phyloP scores from a whole-genome alignment of 2,113 vertebrate genomes.

The Myotis brandtii region DNA sequence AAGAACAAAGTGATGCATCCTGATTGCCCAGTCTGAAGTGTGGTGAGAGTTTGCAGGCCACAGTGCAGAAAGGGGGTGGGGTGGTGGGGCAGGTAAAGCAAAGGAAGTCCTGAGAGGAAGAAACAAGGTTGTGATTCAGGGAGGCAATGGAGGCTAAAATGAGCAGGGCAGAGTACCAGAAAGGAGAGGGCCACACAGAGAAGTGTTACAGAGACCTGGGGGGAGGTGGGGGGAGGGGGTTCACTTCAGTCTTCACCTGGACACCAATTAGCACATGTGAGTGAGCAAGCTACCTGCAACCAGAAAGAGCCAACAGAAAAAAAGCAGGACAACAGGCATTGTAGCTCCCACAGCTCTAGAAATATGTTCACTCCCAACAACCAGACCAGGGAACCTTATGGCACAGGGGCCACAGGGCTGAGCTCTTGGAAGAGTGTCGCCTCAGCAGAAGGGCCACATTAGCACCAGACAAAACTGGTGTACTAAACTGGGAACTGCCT shows the following conservation, averaged over 20 bases:
- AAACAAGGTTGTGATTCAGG: neutral
- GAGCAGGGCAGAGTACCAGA: neutral
- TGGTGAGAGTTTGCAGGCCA: neutral
- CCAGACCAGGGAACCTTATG: neutral
- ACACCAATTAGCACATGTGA: neutral
- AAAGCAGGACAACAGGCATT: neutral
- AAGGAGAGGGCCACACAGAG: neutral
- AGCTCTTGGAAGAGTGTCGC: neutral
- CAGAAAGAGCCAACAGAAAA: neutral
- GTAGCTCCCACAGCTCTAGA: neutral
- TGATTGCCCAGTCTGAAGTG: no score
- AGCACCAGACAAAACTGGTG: neutral
- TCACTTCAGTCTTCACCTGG: neutral
- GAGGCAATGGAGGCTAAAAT: neutral
- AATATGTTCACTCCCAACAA: neutral
- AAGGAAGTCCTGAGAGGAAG: neutral
- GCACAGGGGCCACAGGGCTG: no score
- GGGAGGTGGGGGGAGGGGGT: neutral
- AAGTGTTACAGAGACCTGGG: neutral
- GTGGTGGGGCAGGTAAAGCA: neutral
- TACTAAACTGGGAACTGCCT: neutral
- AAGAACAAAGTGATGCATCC: neutral
- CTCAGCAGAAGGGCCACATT: neutral
- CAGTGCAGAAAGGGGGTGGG: rapidly evolving
- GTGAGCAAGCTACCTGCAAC: neutral